Evolutionary conservation across 2,113 vertebrate genomes (phyloP), one percentile per base, ranked within the genome.

Genomic region (Cochlearius cochlearius): DNA sequence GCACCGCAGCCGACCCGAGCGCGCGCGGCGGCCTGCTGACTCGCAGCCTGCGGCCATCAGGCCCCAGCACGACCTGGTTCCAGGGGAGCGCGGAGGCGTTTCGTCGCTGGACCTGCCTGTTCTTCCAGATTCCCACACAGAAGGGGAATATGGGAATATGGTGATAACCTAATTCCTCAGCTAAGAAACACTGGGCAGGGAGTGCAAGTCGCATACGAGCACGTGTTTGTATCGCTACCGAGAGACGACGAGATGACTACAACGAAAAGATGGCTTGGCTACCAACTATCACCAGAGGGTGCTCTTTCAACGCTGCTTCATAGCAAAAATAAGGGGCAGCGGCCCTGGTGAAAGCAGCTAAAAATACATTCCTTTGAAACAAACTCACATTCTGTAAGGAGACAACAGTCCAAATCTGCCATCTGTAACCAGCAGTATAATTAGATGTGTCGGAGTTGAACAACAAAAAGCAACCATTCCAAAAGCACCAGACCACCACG

Each of bases 271-370:
- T 17, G 60, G 49, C 47, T 81, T 1, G 2, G 58, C 36, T 49
- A 94, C 23, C 27, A 55, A 9, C 52, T 23, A 55, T 78, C 98
- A 98, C 94, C 91, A 95, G 97, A 96, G 96, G 96, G 97, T 45
- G 89, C 93, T 94, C 86, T 92, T 87, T 90, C 69, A 76, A 90
- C 3, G 1, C 56, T 38, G 34, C 66, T 69, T n/a, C 50, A 9
- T 32, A 81, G 63, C 47, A 82, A 87, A 74, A 32, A 36, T 2
- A 56, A 49, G 34, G 74, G 52, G 19, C 18, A 29, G 0, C 26
- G 41, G 30, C 36, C 62, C 20, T 27, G 75, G 29, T 39, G n/a
- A 55, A 74, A 78, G 67, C 12, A 77, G 58, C 58, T 85, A 89
- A 84, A 95, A 88, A 76, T 59, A 95, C 72, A 68, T 59, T 88